Evolutionary conservation across 2,888 invertebrate species (phyloP), one percentile per base, ranked within the genome.

Genomic region (Campoplex nolae): DNA sequence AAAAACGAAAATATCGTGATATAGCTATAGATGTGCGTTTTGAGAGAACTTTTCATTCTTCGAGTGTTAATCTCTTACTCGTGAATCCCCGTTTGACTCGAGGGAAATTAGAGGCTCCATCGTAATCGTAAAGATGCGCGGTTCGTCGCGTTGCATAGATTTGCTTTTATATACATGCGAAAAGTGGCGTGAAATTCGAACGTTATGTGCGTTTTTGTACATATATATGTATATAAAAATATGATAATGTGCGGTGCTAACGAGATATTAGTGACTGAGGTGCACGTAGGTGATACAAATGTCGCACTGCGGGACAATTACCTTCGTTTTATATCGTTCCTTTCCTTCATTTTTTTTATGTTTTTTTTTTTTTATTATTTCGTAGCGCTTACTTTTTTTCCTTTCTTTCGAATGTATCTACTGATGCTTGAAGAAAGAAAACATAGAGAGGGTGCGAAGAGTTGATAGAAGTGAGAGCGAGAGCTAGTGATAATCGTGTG

Each of bases 381-480:
- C 23, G 23, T 23, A 23, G 23, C 23, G 23, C 23, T 23, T 23
- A 23, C 23, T 23, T 23, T 23, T 62, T 1, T 11, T 16, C 9
- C 11, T 70, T 67, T 32, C n/a, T 7, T n/a, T 38, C 45, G 45
- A 45, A 45, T n/a, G 32, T 51, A 73, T 32, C 71, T 79, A 79
- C 56, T 92, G 91, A 88, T 93, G 93, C 93, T 92, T 93, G 90
- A 92, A 91, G 28, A 58, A 16, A 74, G 13, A 76, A 48, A 78
- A 93, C 92, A 93, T 58, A 58, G 42, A 45, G 38, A 93, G 93
- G 23, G 23, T 23, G 23, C 94, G 93, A 11, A 93, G 92, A 93
- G 92, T 92, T 93, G 73, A 28, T 32, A 68, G 32, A 51, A 18
- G 71, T 32, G 71, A 71, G 48, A 48, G 71, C 23, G 51, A 32